phyloP scores from a whole-genome alignment of 2,888 invertebrate genomes.

The Nomada flava region DNA sequence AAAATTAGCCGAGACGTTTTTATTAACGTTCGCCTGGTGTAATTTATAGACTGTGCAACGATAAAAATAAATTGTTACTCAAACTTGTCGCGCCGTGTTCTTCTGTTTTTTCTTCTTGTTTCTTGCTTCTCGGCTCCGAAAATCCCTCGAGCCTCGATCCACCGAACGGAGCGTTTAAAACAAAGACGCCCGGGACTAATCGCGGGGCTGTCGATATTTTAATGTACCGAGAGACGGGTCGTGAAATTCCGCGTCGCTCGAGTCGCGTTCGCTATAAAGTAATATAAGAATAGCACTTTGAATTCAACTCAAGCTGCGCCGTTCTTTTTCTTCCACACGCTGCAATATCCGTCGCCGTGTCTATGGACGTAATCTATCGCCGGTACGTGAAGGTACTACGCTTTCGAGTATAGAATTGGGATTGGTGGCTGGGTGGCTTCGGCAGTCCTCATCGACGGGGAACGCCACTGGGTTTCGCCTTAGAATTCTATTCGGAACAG shows the following conservation, averaged over 20 bases:
- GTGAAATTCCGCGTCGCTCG: constrained; percentile 35
- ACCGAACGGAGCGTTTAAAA: too few species aligned
- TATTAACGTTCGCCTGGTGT: not conserved
- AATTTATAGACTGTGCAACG: constrained; percentile 9
- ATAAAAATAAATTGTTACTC: not conserved
- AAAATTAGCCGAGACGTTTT: constrained; percentile 21
- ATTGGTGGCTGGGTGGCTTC: constrained; percentile 57
- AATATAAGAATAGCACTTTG: constrained; percentile 56
- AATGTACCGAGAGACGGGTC: not conserved
- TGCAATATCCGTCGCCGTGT: constrained; percentile 61
- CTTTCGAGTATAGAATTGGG: constrained; percentile 50
- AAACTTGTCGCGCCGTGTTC: not conserved
- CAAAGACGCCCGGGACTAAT: too few species aligned
- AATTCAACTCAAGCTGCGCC: constrained; percentile 62
- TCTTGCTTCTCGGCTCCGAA: not conserved
- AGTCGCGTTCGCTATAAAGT: constrained; percentile 37
- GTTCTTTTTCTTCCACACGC: constrained; percentile 52
- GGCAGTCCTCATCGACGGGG: constrained; percentile 11
- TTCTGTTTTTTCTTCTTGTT: not conserved
- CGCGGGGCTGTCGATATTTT: constrained; percentile 1
- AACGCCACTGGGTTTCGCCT: constrained; percentile 2
- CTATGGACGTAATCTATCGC: constrained; percentile 65
- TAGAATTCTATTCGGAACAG: constrained; percentile 23
- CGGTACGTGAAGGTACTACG: constrained; percentile 67
- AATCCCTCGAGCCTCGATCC: not conserved